These are phyloP conservation scores for Acanthosoma haemorrhoidale DNA, from an alignment of 2,888 invertebrate genomes.

Conservation along the genomic window DNA sequence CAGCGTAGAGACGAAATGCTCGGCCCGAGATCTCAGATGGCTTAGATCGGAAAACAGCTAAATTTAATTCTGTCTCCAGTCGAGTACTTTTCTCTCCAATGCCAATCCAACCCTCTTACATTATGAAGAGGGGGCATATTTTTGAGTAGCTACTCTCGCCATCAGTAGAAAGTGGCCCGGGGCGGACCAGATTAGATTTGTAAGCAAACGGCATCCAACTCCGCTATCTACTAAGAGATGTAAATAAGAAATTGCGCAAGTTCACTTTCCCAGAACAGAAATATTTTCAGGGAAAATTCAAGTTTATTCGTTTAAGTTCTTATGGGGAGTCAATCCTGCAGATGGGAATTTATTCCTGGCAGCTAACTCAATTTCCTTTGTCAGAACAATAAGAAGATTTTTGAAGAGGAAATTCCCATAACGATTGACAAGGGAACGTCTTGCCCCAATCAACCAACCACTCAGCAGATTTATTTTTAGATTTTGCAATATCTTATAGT, in stretches of 20 bases:
- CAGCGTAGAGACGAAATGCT: no score
- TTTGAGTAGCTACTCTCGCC: neutral
- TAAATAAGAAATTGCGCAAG: neutral
- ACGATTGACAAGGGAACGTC: no score
- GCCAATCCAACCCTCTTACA: neutral
- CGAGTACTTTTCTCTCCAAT: neutral
- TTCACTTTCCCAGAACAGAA: neutral
- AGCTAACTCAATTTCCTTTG: neutral
- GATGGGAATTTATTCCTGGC: neutral
- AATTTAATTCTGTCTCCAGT: neutral
- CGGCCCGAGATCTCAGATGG: no score
- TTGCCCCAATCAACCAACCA: no score
- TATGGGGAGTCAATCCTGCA: neutral
- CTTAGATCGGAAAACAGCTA: neutral
- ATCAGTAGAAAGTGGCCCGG: neutral
- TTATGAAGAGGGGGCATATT: neutral
- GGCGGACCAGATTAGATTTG: slow-evolving; percentile 3
- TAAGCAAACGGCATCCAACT: neutral
- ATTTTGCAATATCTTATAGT: no score
- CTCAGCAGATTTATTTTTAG: no score
- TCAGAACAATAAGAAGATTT: no score
- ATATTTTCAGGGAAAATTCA: neutral
- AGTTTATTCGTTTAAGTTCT: neutral
- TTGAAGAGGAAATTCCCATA: no score
- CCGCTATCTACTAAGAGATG: neutral